These are phyloP conservation scores for Drosophila lutescens DNA, from an alignment of 2,888 invertebrate genomes.

Conservation along the genomic window DNA sequence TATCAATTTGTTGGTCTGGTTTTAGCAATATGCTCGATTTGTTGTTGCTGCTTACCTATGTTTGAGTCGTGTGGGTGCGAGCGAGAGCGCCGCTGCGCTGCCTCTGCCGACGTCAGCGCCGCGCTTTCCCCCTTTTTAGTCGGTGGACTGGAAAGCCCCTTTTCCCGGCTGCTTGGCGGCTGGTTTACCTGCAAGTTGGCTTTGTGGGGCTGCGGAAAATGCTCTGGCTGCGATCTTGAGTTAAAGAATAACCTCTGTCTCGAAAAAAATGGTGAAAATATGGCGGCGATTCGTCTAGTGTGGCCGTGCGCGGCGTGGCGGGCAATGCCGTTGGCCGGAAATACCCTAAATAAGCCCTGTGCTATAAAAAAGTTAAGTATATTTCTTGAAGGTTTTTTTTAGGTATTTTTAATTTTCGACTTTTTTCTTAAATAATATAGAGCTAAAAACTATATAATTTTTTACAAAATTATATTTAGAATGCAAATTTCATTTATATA, in stretches of 20 bases:
- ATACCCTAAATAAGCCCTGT: background rate
- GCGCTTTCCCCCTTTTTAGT: conserved; percentile 21
- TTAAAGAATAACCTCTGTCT: background rate
- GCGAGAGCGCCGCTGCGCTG: conserved; percentile 26
- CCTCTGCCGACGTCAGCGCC: conserved; percentile 21
- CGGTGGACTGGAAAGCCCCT: background rate
- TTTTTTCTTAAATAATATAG: too few relatives aligned
- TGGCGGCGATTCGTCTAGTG: background rate
- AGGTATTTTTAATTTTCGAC: too few relatives aligned
- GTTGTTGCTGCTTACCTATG: conserved; percentile 67
- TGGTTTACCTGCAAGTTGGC: background rate
- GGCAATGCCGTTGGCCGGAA: background rate
- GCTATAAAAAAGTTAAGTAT: too few relatives aligned
- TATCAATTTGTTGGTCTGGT: conserved; percentile 65
- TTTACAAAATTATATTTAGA: too few relatives aligned
- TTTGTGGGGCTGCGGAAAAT: background rate
- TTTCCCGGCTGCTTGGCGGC: background rate
- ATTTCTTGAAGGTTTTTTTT: too few relatives aligned
- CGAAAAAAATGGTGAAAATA: conserved; percentile 1
- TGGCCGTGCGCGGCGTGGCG: background rate
- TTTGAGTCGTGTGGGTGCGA: conserved; percentile 16
- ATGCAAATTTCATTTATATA: too few relatives aligned
- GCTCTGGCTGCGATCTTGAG: background rate
- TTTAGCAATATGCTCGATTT: conserved; percentile 53
- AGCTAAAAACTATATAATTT: too few relatives aligned